phyloP scores from a whole-genome alignment of 2,113 vertebrate genomes.

The Dendrocopos noguchii region DNA sequence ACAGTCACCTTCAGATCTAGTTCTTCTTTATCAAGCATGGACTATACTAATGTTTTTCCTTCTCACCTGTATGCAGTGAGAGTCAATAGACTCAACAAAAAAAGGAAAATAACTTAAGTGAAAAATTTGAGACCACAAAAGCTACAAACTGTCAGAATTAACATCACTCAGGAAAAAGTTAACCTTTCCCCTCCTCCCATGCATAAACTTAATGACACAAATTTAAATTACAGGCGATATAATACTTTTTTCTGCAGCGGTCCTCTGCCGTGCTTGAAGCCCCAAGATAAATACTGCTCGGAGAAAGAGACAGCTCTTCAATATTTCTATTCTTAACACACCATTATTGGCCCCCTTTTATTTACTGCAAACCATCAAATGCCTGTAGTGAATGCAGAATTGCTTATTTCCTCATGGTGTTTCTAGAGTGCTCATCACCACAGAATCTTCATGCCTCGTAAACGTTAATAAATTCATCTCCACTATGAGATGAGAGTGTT shows the following conservation, averaged over 20 bases:
- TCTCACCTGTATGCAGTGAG: background rate
- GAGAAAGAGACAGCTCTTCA: constrained; percentile 51
- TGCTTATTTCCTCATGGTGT: constrained; percentile 68
- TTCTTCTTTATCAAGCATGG: background rate
- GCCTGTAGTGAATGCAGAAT: constrained; percentile 68
- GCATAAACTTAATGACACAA: constrained; percentile 1
- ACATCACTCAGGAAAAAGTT: background rate
- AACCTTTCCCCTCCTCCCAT: background rate
- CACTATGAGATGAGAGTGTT: constrained; percentile 63
- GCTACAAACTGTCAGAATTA: background rate
- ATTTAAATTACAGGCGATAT: constrained; percentile 45
- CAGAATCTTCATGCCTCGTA: constrained; percentile 71
- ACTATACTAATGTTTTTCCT: background rate
- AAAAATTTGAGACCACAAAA: background rate
- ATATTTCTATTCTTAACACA: constrained; percentile 50
- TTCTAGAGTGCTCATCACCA: constrained; percentile 69
- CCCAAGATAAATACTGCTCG: constrained; percentile 45
- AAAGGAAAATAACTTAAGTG: background rate
- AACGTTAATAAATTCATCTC: constrained; percentile 74
- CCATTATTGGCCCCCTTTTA: constrained; percentile 56
- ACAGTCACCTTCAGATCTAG: background rate
- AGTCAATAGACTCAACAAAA: background rate
- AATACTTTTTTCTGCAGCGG: constrained; percentile 40
- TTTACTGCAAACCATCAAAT: constrained; percentile 70
- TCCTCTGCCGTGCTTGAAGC: constrained; percentile 6